These are phyloP conservation scores for Lontra canadensis DNA, from an alignment of 2,113 vertebrate genomes.

Conservation along the genomic window DNA sequence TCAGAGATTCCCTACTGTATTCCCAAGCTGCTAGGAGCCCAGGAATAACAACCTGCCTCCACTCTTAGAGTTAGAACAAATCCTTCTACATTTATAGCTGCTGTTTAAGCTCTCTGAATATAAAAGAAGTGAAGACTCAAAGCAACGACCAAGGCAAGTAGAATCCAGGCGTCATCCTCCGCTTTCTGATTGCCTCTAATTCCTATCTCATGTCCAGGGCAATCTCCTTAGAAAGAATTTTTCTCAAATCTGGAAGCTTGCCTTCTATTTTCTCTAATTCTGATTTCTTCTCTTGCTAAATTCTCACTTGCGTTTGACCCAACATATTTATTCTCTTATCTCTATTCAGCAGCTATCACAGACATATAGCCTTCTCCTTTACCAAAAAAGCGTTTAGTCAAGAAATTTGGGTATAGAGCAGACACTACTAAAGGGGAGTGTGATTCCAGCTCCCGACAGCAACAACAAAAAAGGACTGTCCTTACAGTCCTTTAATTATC, in stretches of 20 bases:
- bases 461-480: neutral
- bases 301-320: neutral
- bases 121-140: neutral
- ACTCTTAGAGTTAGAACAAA: neutral
- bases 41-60: neutral
- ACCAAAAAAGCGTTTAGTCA: neutral
- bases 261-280: neutral
- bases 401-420: neutral
- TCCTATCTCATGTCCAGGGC: neutral
- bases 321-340: neutral
- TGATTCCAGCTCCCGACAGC: neutral
- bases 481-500: neutral
- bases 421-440: neutral
- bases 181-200: neutral
- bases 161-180: neutral
- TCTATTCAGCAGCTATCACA: neutral
- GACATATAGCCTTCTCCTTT: neutral
- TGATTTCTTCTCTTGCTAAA: neutral
- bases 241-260: neutral
- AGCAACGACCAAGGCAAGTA: neutral
- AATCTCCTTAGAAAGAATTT: neutral
- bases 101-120: neutral
- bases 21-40: neutral
- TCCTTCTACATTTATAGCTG: neutral
- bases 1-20: neutral